Evolutionary conservation across 1,140 invertebrate species (phyloP).

Genomic region (Phymastichus coffea): DNA sequence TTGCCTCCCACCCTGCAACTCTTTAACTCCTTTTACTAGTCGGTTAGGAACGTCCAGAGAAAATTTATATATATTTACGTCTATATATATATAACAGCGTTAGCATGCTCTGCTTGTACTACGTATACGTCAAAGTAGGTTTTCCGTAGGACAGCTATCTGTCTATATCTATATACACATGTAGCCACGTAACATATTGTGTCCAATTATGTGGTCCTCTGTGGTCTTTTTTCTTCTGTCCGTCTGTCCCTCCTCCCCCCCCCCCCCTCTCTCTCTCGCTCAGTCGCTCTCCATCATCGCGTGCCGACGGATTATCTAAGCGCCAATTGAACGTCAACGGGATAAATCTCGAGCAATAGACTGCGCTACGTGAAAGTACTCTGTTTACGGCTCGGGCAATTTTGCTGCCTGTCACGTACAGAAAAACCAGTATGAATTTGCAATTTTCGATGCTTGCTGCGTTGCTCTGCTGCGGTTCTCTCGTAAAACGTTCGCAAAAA

Average conservation of each 20-base stretch:
- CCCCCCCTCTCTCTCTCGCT: constrained; percentile 13
- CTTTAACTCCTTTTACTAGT: constrained; percentile 27
- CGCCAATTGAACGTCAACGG: too few species aligned
- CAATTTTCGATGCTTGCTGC: constrained; percentile 18
- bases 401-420: too few species aligned
- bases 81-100: constrained; percentile 20
- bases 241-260: not conserved
- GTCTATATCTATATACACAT: too few species aligned
- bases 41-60: constrained; percentile 29
- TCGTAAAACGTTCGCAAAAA: constrained; percentile 18
- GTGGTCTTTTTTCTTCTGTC: constrained; percentile 9
- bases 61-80: constrained; percentile 14
- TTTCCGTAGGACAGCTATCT: constrained; percentile 33
- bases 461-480: not conserved
- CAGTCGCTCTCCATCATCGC: constrained; percentile 6
- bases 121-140: constrained; percentile 34
- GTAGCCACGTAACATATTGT: constrained; percentile 37
- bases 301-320: constrained; percentile 24
- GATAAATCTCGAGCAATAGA: too few species aligned
- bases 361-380: too few species aligned
- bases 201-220: constrained; percentile 27
- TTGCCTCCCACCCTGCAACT: constrained; percentile 15
- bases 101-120: constrained; percentile 36
- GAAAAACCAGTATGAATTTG: constrained; percentile 25
- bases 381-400: too few species aligned